Conservation (phyloP, 2,797 vertebrate genomes). For the Tapera naevia region DNA sequence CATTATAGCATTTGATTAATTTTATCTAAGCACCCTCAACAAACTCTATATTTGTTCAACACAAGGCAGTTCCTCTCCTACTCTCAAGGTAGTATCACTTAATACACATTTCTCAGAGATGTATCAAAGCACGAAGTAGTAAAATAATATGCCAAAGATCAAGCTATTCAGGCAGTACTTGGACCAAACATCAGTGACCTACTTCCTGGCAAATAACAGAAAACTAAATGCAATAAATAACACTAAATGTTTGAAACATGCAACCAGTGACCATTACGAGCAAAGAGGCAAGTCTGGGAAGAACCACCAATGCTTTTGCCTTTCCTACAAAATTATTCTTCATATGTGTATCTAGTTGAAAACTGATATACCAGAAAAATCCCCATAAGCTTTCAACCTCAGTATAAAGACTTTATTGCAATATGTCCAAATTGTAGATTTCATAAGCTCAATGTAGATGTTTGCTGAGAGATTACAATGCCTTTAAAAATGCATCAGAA, state of each 20-base stretch:
- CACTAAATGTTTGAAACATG: neutral
- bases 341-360: neutral
- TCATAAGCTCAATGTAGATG: neutral
- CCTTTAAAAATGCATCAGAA: conserved; percentile 14
- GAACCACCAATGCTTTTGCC: neutral
- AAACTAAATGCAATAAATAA: neutral
- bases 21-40: neutral
- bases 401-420: neutral
- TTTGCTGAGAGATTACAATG: neutral
- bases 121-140: neutral
- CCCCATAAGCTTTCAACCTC: neutral
- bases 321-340: neutral
- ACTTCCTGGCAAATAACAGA: neutral
- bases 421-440: neutral
- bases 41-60: neutral
- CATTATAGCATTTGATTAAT: neutral
- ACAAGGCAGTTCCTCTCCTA: neutral
- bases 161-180: neutral
- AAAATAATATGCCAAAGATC: neutral
- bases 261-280: neutral
- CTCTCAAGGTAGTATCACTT: neutral
- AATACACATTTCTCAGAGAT: neutral
- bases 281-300: neutral
- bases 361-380: neutral
- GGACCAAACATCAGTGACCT: neutral